Evolutionary conservation across 2,113 vertebrate species (phyloP).

Genomic region (Dasyprocta punctata): DNA sequence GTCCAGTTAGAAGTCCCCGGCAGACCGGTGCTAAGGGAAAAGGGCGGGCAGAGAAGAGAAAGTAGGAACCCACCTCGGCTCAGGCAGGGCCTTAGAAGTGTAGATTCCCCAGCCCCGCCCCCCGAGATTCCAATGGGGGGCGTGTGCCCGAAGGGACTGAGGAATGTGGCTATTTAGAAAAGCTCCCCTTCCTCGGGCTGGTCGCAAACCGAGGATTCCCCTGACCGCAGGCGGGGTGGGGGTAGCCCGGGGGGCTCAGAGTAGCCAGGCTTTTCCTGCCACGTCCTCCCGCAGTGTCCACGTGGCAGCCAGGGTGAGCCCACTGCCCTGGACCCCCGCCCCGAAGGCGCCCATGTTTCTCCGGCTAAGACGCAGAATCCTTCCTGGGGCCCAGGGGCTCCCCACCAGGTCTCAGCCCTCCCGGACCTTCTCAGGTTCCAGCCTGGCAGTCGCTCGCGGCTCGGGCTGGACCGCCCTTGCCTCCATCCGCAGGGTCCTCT

Average conservation of each 20-base stretch:
- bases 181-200: background rate
- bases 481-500: background rate
- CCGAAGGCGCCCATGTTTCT: background rate
- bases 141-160: accelerated
- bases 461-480: accelerated
- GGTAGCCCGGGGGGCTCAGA: background rate
- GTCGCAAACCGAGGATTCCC: background rate
- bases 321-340: background rate
- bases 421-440: background rate
- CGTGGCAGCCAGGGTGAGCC: background rate
- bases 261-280: background rate
- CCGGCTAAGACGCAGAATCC: background rate
- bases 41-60: background rate
- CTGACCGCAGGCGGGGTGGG: background rate
- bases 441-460: background rate
- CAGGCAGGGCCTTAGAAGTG: background rate
- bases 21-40: background rate
- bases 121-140: background rate
- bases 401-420: background rate
- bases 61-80: background rate
- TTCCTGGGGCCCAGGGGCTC: accelerated
- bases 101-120: background rate
- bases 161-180: background rate
- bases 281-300: background rate
- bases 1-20: background rate